A percentile compares a stretch with the other conserved stretches of the same genome.
These are phyloP conservation scores for Leucoptera coffeella DNA, from an alignment of 2,888 invertebrate genomes.

Conservation along the genomic window DNA sequence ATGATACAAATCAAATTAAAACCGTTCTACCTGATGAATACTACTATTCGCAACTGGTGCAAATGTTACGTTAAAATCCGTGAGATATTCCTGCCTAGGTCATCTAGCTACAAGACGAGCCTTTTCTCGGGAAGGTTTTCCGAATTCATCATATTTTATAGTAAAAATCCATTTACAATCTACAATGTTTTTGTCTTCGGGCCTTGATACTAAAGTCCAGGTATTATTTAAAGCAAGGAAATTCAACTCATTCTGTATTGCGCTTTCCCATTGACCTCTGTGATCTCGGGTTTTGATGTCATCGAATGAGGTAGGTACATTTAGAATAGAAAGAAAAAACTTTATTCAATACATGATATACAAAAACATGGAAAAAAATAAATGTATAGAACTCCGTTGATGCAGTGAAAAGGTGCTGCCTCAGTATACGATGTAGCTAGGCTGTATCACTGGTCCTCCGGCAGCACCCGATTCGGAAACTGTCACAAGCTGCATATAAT, in stretches of 20 bases:
- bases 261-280: constrained; percentile 7
- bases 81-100: constrained; percentile 11
- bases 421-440: too few species aligned
- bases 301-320: constrained; percentile 6
- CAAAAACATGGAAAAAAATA: too few species aligned
- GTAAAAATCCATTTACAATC: constrained; percentile 10
- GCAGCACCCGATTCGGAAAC: too few species aligned
- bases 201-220: constrained; percentile 9
- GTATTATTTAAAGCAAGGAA: constrained; percentile 10
- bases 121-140: constrained; percentile 9
- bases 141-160: constrained; percentile 9
- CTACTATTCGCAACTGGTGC: constrained; percentile 12
- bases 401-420: too few species aligned
- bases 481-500: too few species aligned
- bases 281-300: constrained; percentile 7
- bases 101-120: constrained; percentile 12
- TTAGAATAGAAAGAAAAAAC: too few species aligned
- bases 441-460: too few species aligned
- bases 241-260: constrained; percentile 8
- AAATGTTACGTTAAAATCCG: constrained; percentile 8
- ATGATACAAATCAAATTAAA: too few species aligned
- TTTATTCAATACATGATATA: too few species aligned
- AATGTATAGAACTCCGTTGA: too few species aligned
- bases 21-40: too few species aligned
- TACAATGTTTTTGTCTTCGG: constrained; percentile 10